phyloP scores from a whole-genome alignment of 2,888 invertebrate species.

The Pollenia amentaria region DNA sequence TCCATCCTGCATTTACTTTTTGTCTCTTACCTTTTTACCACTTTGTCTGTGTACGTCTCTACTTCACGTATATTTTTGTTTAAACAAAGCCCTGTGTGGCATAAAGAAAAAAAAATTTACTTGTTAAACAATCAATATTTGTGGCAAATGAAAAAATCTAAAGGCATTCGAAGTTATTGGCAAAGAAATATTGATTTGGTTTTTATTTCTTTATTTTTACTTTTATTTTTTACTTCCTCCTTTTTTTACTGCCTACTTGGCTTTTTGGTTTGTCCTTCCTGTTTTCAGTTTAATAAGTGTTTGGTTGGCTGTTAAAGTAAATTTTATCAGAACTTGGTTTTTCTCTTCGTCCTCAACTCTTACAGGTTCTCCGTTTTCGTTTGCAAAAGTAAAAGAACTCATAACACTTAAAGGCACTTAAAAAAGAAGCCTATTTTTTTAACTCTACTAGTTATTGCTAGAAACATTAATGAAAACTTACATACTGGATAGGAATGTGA shows the following conservation, averaged over 20 bases:
- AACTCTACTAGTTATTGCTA: not conserved
- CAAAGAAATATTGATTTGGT: slow-evolving; percentile 53
- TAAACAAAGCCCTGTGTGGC: not conserved
- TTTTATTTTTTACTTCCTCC: not conserved
- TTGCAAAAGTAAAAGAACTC: slow-evolving; percentile 1
- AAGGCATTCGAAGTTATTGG: slow-evolving; percentile 50
- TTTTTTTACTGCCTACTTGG: slow-evolving; percentile 16
- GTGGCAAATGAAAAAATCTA: slow-evolving; percentile 35
- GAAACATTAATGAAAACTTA: not conserved
- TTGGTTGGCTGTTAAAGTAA: slow-evolving; percentile 1
- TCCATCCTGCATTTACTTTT: not conserved
- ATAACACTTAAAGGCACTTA: slow-evolving; percentile 29
- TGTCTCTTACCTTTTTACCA: not conserved
- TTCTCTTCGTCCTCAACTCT: not conserved
- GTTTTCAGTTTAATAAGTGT: slow-evolving; percentile 10
- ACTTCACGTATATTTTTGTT: slow-evolving; percentile 20
- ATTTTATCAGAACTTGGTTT: slow-evolving; percentile 13
- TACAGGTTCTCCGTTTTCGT: too few species aligned
- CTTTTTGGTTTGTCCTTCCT: not conserved
- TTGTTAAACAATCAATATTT: slow-evolving; percentile 71
- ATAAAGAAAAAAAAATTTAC: slow-evolving; percentile 27
- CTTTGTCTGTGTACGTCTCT: not conserved
- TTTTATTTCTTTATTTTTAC: not conserved
- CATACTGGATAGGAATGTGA: too few species aligned
- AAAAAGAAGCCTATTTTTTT: not conserved